Conservation (phyloP, 2,888 invertebrate genomes). For the Drosophila tripunctata region DNA sequence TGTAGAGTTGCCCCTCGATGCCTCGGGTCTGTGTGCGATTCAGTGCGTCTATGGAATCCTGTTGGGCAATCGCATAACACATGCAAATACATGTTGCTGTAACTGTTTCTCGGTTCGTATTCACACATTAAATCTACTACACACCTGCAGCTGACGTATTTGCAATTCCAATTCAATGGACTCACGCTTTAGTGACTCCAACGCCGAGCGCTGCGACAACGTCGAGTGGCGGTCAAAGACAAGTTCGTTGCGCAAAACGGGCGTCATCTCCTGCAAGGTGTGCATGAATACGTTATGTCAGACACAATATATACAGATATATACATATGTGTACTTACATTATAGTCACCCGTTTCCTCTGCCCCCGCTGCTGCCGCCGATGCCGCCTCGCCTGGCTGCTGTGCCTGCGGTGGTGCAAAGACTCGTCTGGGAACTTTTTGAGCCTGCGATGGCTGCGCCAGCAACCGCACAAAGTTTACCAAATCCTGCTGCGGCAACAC, state of each 20-base stretch:
- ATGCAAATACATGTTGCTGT: background rate
- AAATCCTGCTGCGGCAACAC: slow-evolving; percentile 86
- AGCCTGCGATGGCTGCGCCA: slow-evolving; percentile 86
- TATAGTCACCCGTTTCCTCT: slow-evolving; percentile 84
- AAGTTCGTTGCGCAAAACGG: slow-evolving; percentile 92
- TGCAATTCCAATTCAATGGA: slow-evolving; percentile 93
- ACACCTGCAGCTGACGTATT: slow-evolving; percentile 91
- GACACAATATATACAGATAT: background rate
- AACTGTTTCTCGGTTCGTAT: background rate
- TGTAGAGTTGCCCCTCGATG: slow-evolving; percentile 92
- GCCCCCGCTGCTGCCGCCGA: too few species aligned
- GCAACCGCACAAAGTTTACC: slow-evolving; percentile 90
- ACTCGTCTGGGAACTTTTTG: slow-evolving; percentile 84
- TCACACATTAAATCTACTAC: slow-evolving; percentile 23
- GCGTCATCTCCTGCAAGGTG: slow-evolving; percentile 87
- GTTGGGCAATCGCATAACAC: background rate
- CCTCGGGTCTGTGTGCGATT: slow-evolving; percentile 91
- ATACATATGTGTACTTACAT: slow-evolving; percentile 82
- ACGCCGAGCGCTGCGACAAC: slow-evolving; percentile 89
- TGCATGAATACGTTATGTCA: background rate
- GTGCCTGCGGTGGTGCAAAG: slow-evolving; percentile 89
- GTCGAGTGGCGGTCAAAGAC: slow-evolving; percentile 91
- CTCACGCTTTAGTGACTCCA: slow-evolving; percentile 92
- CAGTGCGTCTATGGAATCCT: slow-evolving; percentile 93
- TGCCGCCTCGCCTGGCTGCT: slow-evolving; percentile 80